Evolutionary conservation across 2,797 vertebrate species (phyloP).

Genomic region (Protonibea diacanthus): DNA sequence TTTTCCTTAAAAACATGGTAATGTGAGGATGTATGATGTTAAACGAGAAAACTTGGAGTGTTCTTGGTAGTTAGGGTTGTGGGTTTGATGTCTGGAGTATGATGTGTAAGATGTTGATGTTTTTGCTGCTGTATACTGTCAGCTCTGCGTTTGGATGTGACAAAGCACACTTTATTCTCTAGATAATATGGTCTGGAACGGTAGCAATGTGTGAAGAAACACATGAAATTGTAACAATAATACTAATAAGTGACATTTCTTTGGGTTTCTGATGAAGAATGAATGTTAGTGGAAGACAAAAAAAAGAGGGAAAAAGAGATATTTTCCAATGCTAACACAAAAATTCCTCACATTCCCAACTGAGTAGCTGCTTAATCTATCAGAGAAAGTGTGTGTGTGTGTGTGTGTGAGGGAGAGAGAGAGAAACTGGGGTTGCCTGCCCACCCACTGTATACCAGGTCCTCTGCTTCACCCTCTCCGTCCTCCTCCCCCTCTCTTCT

Average conservation of each 20-base stretch:
- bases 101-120: constrained; percentile 12
- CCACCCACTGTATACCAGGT: constrained; percentile 65
- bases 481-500: constrained; percentile 26
- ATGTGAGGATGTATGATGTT: constrained; percentile 5
- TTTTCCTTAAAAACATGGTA: constrained; percentile 24
- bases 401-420: constrained; percentile 24
- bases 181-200: neutral
- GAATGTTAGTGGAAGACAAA: constrained; percentile 26
- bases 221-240: constrained; percentile 9
- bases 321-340: constrained; percentile 87
- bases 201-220: constrained; percentile 9
- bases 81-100: constrained; percentile 21
- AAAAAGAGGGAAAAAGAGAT: constrained; percentile 42
- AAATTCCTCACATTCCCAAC: constrained; percentile 92
- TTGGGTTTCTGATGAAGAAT: constrained; percentile 22
- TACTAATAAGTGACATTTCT: constrained; percentile 12
- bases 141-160: neutral
- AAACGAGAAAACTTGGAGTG: neutral
- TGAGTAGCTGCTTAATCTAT: constrained; percentile 87
- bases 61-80: constrained; percentile 32
- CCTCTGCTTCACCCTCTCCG: constrained; percentile 32
- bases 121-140: constrained; percentile 4
- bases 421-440: constrained; percentile 58
- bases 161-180: constrained; percentile 4
- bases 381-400: constrained; percentile 54